phyloP scores from a whole-genome alignment of 1,140 invertebrate genomes.

The Gonioctena quinquepunctata region DNA sequence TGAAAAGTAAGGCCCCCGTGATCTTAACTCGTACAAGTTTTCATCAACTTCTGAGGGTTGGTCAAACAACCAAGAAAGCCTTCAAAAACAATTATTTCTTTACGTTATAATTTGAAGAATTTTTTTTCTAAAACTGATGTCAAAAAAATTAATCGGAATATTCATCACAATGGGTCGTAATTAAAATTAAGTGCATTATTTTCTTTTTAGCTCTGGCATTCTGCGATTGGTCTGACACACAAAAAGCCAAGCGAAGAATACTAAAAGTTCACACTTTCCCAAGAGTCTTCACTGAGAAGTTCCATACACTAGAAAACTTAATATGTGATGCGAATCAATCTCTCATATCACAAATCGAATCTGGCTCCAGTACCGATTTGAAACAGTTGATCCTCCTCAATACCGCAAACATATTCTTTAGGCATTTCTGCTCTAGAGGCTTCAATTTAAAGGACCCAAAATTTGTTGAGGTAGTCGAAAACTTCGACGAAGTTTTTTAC shows the following conservation, averaged over 20 bases:
- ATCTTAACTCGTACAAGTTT: too few species aligned
- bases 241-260: constrained; percentile 76
- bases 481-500: constrained; percentile 85
- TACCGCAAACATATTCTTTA: constrained; percentile 79
- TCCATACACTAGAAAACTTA: constrained; percentile 64
- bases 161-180: too few species aligned
- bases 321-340: constrained; percentile 59
- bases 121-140: too few species aligned
- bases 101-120: too few species aligned
- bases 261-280: constrained; percentile 76
- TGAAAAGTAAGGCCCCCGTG: too few species aligned
- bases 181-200: too few species aligned
- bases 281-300: constrained; percentile 69
- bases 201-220: constrained; percentile 78
- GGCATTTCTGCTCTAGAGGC: constrained; percentile 78
- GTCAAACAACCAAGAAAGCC: too few species aligned
- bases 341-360: constrained; percentile 37
- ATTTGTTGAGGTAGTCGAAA: constrained; percentile 66
- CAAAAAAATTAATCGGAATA: too few species aligned
- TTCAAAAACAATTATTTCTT: too few species aligned
- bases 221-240: constrained; percentile 81
- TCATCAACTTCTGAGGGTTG: too few species aligned
- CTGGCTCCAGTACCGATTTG: constrained; percentile 55
- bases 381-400: constrained; percentile 68
- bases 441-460: constrained; percentile 67